Evolutionary conservation across 2,888 invertebrate species (phyloP).

Genomic region (Glaucopsyche alexis): DNA sequence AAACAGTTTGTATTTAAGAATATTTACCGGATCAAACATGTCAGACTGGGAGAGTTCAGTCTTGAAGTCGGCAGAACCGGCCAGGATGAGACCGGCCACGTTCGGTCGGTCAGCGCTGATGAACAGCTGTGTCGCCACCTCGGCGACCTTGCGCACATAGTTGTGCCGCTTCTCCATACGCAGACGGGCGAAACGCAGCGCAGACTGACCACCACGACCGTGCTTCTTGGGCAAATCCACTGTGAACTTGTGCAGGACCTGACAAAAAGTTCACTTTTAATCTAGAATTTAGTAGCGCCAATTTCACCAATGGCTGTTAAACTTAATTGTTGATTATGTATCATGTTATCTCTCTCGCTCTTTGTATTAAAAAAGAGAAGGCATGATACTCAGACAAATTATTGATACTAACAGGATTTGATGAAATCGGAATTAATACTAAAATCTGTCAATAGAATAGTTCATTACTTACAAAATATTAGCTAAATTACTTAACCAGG

Average conservation of each 20-base stretch:
- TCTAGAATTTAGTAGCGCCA: too few species aligned
- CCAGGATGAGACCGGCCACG: constrained; percentile 97
- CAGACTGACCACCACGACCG: constrained; percentile 99
- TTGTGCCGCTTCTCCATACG: constrained; percentile 99
- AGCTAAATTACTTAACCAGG: too few species aligned
- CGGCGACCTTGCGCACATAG: constrained; percentile 96
- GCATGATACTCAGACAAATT: too few species aligned
- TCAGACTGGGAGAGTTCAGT: constrained; percentile 99
- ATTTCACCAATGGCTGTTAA: too few species aligned
- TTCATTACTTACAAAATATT: too few species aligned
- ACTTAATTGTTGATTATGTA: too few species aligned
- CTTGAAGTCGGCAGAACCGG: constrained; percentile 99
- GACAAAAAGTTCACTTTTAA: constrained; percentile 32
- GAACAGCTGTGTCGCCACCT: constrained; percentile 94
- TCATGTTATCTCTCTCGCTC: too few species aligned
- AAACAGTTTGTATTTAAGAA: background rate
- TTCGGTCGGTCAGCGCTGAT: constrained; percentile 99
- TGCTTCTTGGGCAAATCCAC: constrained; percentile 99
- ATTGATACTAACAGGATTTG: too few species aligned
- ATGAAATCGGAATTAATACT: too few species aligned
- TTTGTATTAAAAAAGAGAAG: too few species aligned
- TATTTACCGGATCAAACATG: constrained; percentile 98
- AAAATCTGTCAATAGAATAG: too few species aligned
- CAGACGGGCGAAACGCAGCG: constrained; percentile 98
- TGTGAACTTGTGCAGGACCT: constrained; percentile 97